Conservation (phyloP, 2,888 invertebrate species). For the Drosophila silvestris region DNA sequence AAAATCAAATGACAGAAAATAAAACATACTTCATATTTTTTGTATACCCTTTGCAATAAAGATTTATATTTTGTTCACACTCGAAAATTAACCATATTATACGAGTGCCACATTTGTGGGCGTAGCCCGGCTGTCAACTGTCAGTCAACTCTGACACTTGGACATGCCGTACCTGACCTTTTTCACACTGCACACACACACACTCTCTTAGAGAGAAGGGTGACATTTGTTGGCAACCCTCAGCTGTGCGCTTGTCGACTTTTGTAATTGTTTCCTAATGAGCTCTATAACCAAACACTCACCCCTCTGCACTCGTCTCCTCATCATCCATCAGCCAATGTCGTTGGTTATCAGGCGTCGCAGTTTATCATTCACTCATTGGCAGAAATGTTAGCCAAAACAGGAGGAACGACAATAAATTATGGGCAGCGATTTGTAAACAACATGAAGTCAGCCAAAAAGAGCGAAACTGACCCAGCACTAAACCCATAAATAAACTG, state of each 20-base stretch:
- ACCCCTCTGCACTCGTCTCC: constrained; percentile 2
- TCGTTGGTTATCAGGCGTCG: constrained; percentile 58
- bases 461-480: constrained; percentile 22
- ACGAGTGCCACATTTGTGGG: constrained; percentile 70
- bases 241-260: constrained; percentile 41
- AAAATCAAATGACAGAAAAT: constrained; percentile 2
- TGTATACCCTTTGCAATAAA: background rate
- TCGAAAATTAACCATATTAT: constrained; percentile 70
- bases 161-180: constrained; percentile 73
- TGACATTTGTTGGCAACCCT: constrained; percentile 63
- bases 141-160: constrained; percentile 71
- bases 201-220: constrained; percentile 39
- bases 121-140: constrained; percentile 66
- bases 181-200: constrained; percentile 36
- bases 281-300: constrained; percentile 43
- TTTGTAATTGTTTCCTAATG: constrained; percentile 76
- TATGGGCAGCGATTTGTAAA: constrained; percentile 76
- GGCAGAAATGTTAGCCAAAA: constrained; percentile 61
- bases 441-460: constrained; percentile 59
- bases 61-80: constrained; percentile 21
- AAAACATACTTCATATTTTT: background rate
- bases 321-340: constrained; percentile 38
- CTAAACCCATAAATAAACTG: constrained; percentile 66
- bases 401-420: constrained; percentile 66
- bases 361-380: constrained; percentile 77